A percentile compares a stretch with the other conserved stretches of the same genome.
phyloP scores from a whole-genome alignment of 1,140 invertebrate genomes.

The Saxidomus purpurata region DNA sequence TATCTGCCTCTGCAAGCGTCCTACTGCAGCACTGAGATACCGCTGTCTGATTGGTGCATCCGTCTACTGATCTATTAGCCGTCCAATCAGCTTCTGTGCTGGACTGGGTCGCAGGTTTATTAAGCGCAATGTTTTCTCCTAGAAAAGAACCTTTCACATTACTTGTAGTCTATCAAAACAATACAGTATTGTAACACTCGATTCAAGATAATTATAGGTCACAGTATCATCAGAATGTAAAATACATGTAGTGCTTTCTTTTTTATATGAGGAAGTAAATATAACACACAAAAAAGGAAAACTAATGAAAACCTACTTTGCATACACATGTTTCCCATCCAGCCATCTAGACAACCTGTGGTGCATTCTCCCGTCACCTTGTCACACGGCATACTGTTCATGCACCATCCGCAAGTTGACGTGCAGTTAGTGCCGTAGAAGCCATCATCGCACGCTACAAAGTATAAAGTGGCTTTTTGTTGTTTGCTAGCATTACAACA shows the following conservation, averaged over 20 bases:
- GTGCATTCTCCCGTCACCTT: conserved; percentile 34
- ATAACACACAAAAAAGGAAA: no score
- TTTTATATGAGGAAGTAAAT: no score
- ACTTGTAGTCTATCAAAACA: no score
- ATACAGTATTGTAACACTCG: no score
- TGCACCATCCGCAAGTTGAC: conserved; percentile 30
- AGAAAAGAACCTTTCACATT: no score
- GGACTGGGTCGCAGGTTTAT: not conserved
- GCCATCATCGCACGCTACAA: conserved; percentile 53
- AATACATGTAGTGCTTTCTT: no score
- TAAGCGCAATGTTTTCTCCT: conserved; percentile 30
- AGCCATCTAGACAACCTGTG: conserved; percentile 17
- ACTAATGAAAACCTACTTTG: conserved; percentile 15
- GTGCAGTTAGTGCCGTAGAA: conserved; percentile 31
- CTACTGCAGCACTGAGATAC: conserved; percentile 17
- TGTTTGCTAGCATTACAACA: no score
- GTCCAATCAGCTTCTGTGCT: not conserved
- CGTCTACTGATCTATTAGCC: not conserved
- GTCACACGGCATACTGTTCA: conserved; percentile 8
- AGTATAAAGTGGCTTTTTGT: no score
- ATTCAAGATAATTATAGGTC: no score
- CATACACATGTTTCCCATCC: conserved; percentile 4
- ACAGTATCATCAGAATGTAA: no score
- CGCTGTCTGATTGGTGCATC: conserved; percentile 29
- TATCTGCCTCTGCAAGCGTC: not conserved